Conservation (phyloP, 2,888 invertebrate genomes). For the Lasioglossum oenotherae region DNA sequence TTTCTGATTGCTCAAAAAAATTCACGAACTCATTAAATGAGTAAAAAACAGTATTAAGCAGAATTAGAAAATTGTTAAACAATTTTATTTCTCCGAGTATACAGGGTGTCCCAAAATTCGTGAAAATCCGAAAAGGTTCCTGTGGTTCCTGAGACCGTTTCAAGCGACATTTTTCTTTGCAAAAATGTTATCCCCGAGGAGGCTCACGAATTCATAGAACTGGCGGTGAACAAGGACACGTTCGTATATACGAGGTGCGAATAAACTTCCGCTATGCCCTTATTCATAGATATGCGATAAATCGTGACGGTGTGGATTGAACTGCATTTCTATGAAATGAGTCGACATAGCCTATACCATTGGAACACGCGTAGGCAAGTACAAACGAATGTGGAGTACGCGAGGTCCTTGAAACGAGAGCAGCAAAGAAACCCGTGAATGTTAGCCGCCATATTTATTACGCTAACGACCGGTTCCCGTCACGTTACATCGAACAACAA, state of each 20-base stretch:
- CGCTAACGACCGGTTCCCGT: conserved; percentile 2
- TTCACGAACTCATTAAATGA: too few species aligned
- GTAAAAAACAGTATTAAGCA: too few species aligned
- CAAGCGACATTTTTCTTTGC: too few species aligned
- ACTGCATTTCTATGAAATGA: not conserved
- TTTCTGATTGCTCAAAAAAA: too few species aligned
- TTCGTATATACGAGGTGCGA: not conserved
- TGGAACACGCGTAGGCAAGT: not conserved
- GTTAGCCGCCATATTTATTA: conserved; percentile 18
- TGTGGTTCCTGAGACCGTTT: too few species aligned
- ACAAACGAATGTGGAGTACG: not conserved
- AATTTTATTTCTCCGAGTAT: too few species aligned
- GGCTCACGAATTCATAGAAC: not conserved
- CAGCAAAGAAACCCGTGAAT: not conserved
- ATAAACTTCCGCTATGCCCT: not conserved
- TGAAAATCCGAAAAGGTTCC: too few species aligned
- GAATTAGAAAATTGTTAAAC: too few species aligned
- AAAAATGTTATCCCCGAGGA: too few species aligned
- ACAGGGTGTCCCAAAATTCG: too few species aligned
- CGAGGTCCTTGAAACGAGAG: conserved; percentile 9
- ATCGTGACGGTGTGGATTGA: not conserved
- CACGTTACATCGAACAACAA: conserved; percentile 8
- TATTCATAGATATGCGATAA: not conserved
- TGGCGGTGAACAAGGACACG: not conserved
- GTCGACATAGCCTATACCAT: not conserved